phyloP scores from a whole-genome alignment of 2,113 vertebrate genomes.

The mouse (Mus musculus) region GRCm39 chrX:19965001-19965500 shows the following conservation, averaged over 20 bases:
- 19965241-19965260: constrained; percentile 61
- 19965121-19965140: constrained; percentile 44
- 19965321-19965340: constrained; percentile 64
- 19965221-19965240: constrained; percentile 56
- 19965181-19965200: constrained; percentile 68
- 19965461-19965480: constrained; percentile 58
- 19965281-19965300: constrained; percentile 65
- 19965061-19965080: constrained; percentile 61
- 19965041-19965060: not conserved
- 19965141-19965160: constrained; percentile 66
- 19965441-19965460: constrained; percentile 56
- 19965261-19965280: constrained; percentile 73
- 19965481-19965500: constrained; percentile 53
- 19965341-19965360: constrained; percentile 68
- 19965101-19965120: constrained; percentile 79
- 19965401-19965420: constrained; percentile 51
- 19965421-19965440: constrained; percentile 61
- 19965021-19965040: constrained; percentile 1
- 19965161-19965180: constrained; percentile 69
- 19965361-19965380: constrained; percentile 45
- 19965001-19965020: constrained; percentile 23
- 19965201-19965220: constrained; percentile 72
- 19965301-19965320: constrained; percentile 73
- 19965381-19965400: constrained; percentile 56
- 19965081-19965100: constrained; percentile 52